These are phyloP conservation scores for Pachyuromys duprasi DNA, from an alignment of 2,797 vertebrate species.

Conservation along the genomic window DNA sequence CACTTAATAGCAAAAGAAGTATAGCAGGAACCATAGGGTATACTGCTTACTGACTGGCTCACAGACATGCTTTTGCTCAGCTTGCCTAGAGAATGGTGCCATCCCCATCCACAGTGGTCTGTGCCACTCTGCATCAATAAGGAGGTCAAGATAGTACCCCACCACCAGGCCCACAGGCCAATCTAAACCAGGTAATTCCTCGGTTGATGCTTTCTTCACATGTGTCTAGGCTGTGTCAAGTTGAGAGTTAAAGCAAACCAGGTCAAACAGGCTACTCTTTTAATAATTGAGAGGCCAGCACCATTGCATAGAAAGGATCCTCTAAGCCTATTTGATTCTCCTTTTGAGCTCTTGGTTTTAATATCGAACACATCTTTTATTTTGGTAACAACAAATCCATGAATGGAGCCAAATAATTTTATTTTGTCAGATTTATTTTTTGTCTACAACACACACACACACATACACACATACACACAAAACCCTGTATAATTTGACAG, in stretches of 20 bases:
- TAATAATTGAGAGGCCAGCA: not conserved
- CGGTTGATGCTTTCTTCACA: not conserved
- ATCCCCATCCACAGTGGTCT: not conserved
- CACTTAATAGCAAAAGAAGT: not conserved
- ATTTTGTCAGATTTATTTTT: constrained; percentile 39
- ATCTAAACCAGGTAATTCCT: not conserved
- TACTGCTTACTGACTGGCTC: not conserved
- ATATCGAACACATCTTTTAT: not conserved
- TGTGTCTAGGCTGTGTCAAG: not conserved
- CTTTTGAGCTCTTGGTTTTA: not conserved
- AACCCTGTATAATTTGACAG: not conserved
- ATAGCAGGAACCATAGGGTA: not conserved
- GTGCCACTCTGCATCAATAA: not conserved
- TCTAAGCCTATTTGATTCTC: not conserved
- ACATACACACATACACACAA: too few species aligned
- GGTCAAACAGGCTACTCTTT: not conserved
- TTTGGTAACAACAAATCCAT: not conserved
- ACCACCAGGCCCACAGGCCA: not conserved
- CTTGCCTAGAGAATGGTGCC: not conserved
- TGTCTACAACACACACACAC: not conserved
- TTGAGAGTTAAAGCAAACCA: not conserved
- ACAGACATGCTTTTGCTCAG: not conserved
- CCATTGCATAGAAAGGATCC: not conserved
- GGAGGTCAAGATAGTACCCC: not conserved
- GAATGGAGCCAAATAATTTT: constrained; percentile 15